Evolutionary conservation across 2,888 invertebrate species (phyloP).

Genomic region (Dendrolimus houi): DNA sequence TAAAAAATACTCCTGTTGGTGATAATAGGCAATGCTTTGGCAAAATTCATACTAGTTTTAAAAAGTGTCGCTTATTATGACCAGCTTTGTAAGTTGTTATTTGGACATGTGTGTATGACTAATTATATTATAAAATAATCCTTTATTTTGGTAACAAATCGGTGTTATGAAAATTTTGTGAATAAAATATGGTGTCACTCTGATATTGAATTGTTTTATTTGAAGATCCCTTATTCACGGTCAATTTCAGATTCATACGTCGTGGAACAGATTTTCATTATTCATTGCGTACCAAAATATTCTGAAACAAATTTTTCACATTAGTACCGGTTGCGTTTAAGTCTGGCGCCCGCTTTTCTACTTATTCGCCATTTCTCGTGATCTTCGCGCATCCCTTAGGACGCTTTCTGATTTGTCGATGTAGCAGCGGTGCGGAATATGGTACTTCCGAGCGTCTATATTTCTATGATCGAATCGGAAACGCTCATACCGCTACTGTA

Average conservation of each 20-base stretch:
- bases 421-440: too few species aligned
- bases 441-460: too few species aligned
- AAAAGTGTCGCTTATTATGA: conserved; percentile 40
- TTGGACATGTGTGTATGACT: conserved; percentile 66
- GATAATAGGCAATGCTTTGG: conserved; percentile 38
- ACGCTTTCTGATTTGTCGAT: too few species aligned
- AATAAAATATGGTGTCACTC: conserved; percentile 74
- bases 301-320: conserved; percentile 41
- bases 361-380: too few species aligned
- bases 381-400: too few species aligned
- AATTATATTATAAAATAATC: conserved; percentile 68
- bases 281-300: conserved; percentile 45
- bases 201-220: conserved; percentile 15
- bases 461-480: too few species aligned
- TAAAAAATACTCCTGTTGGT: conserved; percentile 57
- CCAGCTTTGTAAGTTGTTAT: conserved; percentile 58
- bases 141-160: conserved; percentile 74
- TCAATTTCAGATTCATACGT: background rate
- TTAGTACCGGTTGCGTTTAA: too few species aligned
- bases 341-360: too few species aligned
- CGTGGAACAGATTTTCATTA: conserved; percentile 28
- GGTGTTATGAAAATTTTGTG: conserved; percentile 73
- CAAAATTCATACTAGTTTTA: conserved; percentile 31
- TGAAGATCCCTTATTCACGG: background rate
- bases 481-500: too few species aligned